Evolutionary conservation across 1,140 invertebrate species (phyloP).

Genomic region (Drosophila mayri): DNA sequence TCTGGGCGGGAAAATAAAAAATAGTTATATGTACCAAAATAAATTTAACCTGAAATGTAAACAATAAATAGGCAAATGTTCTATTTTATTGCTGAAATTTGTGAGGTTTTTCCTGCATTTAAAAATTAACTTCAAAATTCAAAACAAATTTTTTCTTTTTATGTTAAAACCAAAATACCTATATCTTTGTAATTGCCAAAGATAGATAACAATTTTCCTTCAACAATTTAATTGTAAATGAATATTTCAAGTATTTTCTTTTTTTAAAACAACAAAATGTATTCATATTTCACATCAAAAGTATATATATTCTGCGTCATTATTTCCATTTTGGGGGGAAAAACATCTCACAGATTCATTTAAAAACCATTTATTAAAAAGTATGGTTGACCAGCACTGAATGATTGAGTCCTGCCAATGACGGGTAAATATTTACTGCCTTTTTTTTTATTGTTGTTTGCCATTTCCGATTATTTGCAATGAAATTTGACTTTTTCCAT

Average conservation of each 20-base stretch:
- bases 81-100: too few species aligned
- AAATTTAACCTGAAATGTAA: too few species aligned
- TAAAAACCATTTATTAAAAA: constrained; percentile 1
- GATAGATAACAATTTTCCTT: too few species aligned
- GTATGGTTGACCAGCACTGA: not conserved
- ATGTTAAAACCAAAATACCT: too few species aligned
- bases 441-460: not conserved
- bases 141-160: too few species aligned
- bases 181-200: too few species aligned
- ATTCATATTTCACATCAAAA: not conserved
- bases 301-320: not conserved
- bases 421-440: constrained; percentile 17
- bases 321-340: not conserved
- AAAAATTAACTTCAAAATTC: too few species aligned
- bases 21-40: too few species aligned
- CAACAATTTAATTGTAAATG: not conserved
- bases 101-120: too few species aligned
- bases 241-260: not conserved
- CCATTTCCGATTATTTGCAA: constrained; percentile 12
- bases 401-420: constrained; percentile 6
- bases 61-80: too few species aligned
- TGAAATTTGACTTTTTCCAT: constrained; percentile 20
- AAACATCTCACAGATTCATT: not conserved
- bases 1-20: too few species aligned
- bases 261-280: not conserved